phyloP scores from a whole-genome alignment of 2,113 vertebrate species.

The Tragulus kanchil region DNA sequence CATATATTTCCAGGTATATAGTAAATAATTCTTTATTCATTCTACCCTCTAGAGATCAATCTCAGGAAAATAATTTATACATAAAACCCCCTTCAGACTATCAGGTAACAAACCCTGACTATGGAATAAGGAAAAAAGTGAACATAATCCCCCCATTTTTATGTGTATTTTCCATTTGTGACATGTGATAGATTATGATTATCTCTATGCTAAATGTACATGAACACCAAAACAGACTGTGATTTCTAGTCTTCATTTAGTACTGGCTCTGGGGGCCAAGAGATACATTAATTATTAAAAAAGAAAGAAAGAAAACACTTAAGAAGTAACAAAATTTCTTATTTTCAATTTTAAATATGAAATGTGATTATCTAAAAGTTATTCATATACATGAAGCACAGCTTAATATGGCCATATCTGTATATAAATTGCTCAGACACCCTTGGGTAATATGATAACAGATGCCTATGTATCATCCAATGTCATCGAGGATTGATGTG shows the following conservation, averaged over 20 bases:
- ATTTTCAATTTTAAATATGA: constrained; percentile 51
- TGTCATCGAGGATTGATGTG: constrained; percentile 81
- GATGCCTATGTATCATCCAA: constrained; percentile 74
- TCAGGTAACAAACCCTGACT: constrained; percentile 12
- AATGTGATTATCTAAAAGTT: background rate
- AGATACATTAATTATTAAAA: background rate
- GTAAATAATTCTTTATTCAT: constrained; percentile 70
- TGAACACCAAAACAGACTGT: background rate
- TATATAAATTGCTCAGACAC: constrained; percentile 32
- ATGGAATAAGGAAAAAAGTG: background rate
- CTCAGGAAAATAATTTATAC: constrained; percentile 56
- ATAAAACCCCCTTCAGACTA: constrained; percentile 55
- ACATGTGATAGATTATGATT: background rate
- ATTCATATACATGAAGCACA: constrained; percentile 42
- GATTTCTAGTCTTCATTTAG: background rate
- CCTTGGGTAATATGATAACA: constrained; percentile 68
- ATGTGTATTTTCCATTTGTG: background rate
- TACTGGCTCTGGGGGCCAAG: background rate
- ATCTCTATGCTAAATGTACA: background rate
- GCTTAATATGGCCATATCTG: constrained; percentile 52
- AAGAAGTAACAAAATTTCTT: background rate
- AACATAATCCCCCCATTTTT: background rate
- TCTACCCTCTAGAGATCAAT: constrained; percentile 68
- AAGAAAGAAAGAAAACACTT: background rate
- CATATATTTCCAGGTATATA: constrained; percentile 69